Conservation (phyloP, 2,797 vertebrate species). For the Peromyscus eremicus region DNA sequence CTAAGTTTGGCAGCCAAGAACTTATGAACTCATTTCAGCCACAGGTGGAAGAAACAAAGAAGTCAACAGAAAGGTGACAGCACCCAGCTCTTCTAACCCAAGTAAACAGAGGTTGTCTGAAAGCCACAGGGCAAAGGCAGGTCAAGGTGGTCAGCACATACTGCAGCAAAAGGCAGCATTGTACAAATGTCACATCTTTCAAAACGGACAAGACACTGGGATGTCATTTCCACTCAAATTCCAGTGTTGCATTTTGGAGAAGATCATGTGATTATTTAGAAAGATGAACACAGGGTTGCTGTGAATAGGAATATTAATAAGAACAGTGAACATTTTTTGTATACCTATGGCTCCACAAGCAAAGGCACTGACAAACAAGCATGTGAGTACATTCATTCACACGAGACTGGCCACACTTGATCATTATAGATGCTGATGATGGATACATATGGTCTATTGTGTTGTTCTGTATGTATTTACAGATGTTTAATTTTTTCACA, state of each 20-base stretch:
- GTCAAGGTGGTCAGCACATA: not conserved
- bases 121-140: not conserved
- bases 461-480: not conserved
- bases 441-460: not conserved
- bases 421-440: not conserved
- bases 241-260: not conserved
- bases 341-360: not conserved
- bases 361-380: not conserved
- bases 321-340: not conserved
- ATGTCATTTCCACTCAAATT: no score
- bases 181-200: not conserved
- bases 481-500: conserved; percentile 1
- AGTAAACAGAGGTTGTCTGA: not conserved
- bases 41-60: not conserved
- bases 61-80: not conserved
- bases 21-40: conserved; percentile 14
- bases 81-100: not conserved
- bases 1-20: not conserved
- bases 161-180: not conserved
- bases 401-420: not conserved
- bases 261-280: not conserved
- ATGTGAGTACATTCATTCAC: not conserved
- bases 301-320: not conserved
- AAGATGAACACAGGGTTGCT: not conserved
- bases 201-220: not conserved